Evolutionary conservation across 2,113 vertebrate species (phyloP), one percentile per base, ranked within the genome.

Genomic region (Thalassoma bifasciatum): DNA sequence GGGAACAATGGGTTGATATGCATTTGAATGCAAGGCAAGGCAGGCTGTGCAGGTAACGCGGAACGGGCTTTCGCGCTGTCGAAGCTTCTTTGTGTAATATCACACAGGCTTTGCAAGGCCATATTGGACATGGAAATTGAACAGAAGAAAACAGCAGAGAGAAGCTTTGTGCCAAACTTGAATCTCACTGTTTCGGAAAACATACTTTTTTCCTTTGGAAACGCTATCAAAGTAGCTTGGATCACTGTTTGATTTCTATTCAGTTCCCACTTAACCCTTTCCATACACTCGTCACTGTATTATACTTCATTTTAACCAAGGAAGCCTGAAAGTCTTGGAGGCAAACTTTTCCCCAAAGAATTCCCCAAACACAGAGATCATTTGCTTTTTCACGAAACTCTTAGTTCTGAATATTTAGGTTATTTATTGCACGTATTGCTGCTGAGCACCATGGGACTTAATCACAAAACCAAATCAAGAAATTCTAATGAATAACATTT

Each of bases 11-110:
- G 51, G 40, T 66, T 71, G 84, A 90, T 87, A 88, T 91, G 79
- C 81, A 89, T 89, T 89, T 91, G 86, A 91, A 91, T 88, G 85
- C 75, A 36, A 65, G 67, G 77, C 83, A 38, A 50, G 62, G 74
- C 54, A 23, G 68, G 46, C 69, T 47, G 76, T 49, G 16, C 56
- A 79, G 87, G 83, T 81, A 86, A 75, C 52, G 67, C 72, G 5
- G 63, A 73, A 53, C 68, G 61, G 64, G 70, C 61, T 75, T 68
- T 21, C 82, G 54, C 78, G 23, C 4, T 34, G 24, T 46, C 17
- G 10, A 58, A 53, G 72, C 72, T 79, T 76, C 82, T 90, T 88
- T 89, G 83, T 83, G 73, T 87, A 67, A 37, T 73, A 72, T 85
- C 72, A 50, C 82, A 82, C 47, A 17, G 68, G 79, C 82, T 86